Conservation (phyloP, 2,113 vertebrate genomes). For the Tyrannus savana region DNA sequence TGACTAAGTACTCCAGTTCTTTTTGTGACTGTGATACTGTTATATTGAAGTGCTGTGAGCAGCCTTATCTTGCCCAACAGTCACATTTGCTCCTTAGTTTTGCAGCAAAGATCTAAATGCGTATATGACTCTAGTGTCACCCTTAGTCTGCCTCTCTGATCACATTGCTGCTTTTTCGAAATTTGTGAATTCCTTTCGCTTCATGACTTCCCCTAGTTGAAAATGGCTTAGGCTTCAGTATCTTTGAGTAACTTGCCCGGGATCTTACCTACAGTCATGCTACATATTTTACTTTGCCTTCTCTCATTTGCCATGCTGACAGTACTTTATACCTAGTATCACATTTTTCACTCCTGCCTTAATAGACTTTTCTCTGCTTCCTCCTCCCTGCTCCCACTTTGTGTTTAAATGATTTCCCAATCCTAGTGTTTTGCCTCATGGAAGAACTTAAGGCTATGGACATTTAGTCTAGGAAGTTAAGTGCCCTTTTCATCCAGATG, state of each 20-base stretch:
- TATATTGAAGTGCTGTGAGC: not conserved
- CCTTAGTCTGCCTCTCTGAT: not conserved
- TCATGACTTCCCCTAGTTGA: not conserved
- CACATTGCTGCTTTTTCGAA: not conserved
- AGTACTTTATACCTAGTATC: not conserved
- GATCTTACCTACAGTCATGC: not conserved
- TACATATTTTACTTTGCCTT: not conserved
- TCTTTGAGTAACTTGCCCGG: not conserved
- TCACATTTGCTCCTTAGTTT: not conserved
- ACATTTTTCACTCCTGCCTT: not conserved
- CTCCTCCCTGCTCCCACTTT: accelerated
- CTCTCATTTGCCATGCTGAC: not conserved
- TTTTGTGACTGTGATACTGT: not conserved
- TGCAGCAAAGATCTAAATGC: not conserved
- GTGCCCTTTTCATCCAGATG: not conserved
- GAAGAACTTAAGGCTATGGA: not conserved
- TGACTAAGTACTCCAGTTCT: not conserved
- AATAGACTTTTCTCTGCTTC: not conserved
- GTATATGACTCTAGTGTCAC: not conserved
- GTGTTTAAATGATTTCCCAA: not conserved
- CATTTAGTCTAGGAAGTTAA: not conserved
- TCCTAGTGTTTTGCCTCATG: not conserved
- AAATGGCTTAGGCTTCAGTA: not conserved
- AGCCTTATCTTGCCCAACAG: not conserved
- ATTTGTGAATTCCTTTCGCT: not conserved